Base-by-base conservation (phyloP, 1,140 invertebrate species). In the Leptonema lineaticorne region DNA sequence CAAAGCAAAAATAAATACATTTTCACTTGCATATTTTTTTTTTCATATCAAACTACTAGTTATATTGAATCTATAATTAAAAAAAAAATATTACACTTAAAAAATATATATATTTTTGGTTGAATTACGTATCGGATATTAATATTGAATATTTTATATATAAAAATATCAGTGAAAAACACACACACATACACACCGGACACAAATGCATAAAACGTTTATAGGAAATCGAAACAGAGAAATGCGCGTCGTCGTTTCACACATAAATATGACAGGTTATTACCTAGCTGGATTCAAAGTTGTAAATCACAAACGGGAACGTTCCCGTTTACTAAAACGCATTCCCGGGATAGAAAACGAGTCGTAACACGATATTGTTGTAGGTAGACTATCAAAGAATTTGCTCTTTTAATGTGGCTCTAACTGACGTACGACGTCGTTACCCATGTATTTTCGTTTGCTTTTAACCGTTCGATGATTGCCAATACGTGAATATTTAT, bases 181-280 rank as follows among this genome's bases (percentile, higher is more conserved):
- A n/a, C n/a, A n/a, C n/a, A n/a, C n/a, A n/a, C n/a, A n/a, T n/a
- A n/a, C n/a, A n/a, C n/a, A n/a, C n/a, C n/a, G n/a, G n/a, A n/a
- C n/a, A n/a, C n/a, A n/a, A n/a, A n/a, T n/a, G n/a, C n/a, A n/a
- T n/a, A n/a, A n/a, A n/a, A n/a, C n/a, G n/a, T n/a, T 26, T 53
- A 26, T 53, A 53, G 50, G 50, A 53, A 53, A 53, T 53, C 27
- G 50, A 53, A 53, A 53, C 50, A 53, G 20, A 53, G 22, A 20
- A 24, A 53, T 26, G 50, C 50, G 37, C 11, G 30, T 33, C 30
- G 30, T 41, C 11, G 11, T 14, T 33, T 33, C 11, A 41, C 9
- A 4, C 37, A 11, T 41, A 41, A 2, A 41, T 41, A 41, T 41
- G 37, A 26, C 22, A 1, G 9, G 18, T 26, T 11, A 14, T 11